phyloP scores from a whole-genome alignment of 2,113 vertebrate species.

The Heterotilapia buettikoferi region DNA sequence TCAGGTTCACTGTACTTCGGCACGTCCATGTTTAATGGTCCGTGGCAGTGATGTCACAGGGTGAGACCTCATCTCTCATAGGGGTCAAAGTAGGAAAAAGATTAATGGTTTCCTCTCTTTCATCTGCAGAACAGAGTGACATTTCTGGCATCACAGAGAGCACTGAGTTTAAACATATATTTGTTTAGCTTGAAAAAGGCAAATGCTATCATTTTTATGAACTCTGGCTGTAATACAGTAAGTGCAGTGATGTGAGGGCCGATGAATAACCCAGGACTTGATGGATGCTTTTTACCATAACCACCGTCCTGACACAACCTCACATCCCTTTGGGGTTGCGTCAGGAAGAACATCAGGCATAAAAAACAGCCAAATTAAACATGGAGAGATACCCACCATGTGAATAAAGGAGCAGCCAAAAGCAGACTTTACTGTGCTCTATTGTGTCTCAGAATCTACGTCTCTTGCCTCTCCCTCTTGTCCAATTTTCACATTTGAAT shows the following conservation, averaged over 20 bases:
- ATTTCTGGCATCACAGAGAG: neutral
- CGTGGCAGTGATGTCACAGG: neutral
- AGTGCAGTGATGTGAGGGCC: neutral
- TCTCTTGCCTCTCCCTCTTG: neutral
- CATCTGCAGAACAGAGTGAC: neutral
- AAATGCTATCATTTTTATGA: neutral
- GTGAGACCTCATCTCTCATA: neutral
- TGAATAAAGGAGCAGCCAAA: neutral
- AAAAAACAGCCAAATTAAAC: neutral
- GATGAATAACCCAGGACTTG: conserved; percentile 1
- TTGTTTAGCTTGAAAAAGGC: conserved; percentile 18
- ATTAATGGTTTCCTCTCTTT: neutral
- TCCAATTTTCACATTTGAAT: neutral
- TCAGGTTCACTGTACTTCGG: neutral
- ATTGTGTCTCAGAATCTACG: neutral
- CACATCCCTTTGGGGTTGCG: neutral
- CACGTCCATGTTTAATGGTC: neutral
- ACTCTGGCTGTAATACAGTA: neutral
- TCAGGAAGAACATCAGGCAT: neutral
- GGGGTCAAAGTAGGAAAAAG: neutral
- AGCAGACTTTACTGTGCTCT: neutral
- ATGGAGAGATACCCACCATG: neutral
- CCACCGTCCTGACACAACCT: neutral
- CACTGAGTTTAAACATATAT: neutral
- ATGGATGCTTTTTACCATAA: conserved; percentile 16